Evolutionary conservation across 2,888 invertebrate genomes (phyloP).

Genomic region (Lasioglossum marginatum): DNA sequence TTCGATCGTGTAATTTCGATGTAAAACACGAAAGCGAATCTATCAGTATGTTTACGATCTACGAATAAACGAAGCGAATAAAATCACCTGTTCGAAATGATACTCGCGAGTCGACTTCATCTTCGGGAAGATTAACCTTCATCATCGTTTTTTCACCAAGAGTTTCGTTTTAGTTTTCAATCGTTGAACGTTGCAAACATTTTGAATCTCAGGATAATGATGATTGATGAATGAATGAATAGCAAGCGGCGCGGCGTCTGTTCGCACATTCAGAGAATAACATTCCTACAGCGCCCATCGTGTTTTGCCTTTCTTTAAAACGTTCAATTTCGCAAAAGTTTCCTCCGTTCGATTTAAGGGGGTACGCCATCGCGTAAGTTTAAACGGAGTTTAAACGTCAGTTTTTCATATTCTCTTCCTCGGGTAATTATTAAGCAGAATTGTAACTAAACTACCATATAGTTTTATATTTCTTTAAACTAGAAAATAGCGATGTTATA

Average conservation of each 20-base stretch:
- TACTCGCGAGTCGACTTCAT: neutral
- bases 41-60: neutral
- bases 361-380: neutral
- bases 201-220: slow-evolving; percentile 68
- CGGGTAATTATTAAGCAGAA: neutral
- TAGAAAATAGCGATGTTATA: neutral
- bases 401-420: neutral
- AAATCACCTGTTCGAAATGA: neutral
- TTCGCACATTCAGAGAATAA: slow-evolving; percentile 2
- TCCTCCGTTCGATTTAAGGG: neutral
- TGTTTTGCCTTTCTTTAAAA: neutral
- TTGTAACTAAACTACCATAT: neutral
- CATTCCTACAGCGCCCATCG: neutral
- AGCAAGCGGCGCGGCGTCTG: slow-evolving; percentile 4
- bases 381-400: neutral
- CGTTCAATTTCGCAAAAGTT: slow-evolving; percentile 23
- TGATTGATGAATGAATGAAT: slow-evolving; percentile 22
- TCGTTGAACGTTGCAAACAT: slow-evolving; percentile 45
- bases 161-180: slow-evolving; percentile 19
- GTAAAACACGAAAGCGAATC: neutral
- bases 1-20: slow-evolving; percentile 2
- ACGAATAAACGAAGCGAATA: no score
- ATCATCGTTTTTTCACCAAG: neutral
- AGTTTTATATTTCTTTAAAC: neutral
- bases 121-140: neutral